Base-by-base conservation (phyloP, 53 echinoderm and acorn worm species). In the Actinopyga echinites region DNA sequence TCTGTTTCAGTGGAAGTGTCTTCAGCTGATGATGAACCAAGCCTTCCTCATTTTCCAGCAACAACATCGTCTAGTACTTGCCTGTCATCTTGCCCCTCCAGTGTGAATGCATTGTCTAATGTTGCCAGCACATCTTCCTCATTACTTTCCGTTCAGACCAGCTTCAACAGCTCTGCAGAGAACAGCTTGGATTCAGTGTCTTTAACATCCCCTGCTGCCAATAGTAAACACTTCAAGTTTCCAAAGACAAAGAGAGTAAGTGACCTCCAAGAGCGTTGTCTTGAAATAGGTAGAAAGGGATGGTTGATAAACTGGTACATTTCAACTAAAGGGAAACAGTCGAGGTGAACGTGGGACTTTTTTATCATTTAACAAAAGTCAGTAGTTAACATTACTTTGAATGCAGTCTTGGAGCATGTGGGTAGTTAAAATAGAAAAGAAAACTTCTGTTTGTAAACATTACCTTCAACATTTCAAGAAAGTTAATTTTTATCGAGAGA, bases 221-320 rank as follows among this genome's bases (percentile, higher is more conserved):
- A 86, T 85, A 96, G 93, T 87, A 96, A 96, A 85, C 91, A 88
- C 35, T 96, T 96, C 77, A 93, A 90, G 86, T 96, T 96, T 87
- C 97, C 97, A 29, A 96, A 96, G 84, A 96, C 97, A 8, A 96
- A 96, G 79, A 94, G 94, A 92, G 97, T 94, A 64, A 74, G 85
- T 54, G 1, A 55, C 52, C 44, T 49, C 17, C 17, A 15, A 49
- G 2, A 49, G 49, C 49, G 17, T 6, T 49, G 12, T 49, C 17
- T 17, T 49, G 49, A 1, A 15, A 49, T 2, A 15, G 49, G 17
- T 15, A 49, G 9, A 2, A 17, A 6, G 13, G 17, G 3, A 15
- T 49, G 13, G 15, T 15, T 17, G 15, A 49, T 49, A 2, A 17
- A 2, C n/a, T n/a, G n/a, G n/a, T n/a, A n/a, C n/a, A n/a, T n/a